Conservation (phyloP, 1,140 invertebrate genomes). For the Achatina immaculata region DNA sequence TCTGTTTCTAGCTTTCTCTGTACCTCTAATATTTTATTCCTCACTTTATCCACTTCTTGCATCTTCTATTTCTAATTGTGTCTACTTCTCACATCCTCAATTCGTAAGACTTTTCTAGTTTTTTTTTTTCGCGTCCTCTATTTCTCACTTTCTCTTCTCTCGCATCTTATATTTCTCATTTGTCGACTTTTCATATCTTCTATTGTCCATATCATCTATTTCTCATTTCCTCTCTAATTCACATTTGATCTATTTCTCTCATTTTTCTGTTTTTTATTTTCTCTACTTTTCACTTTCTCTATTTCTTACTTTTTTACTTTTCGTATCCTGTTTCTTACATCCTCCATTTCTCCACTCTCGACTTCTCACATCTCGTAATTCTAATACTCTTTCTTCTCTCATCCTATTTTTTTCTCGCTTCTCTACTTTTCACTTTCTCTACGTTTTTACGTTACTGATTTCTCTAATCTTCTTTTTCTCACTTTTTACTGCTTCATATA, state of each 20-base stretch:
- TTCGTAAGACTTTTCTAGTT: no score
- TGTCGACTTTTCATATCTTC: not conserved
- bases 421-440: not conserved
- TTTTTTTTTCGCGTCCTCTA: not conserved
- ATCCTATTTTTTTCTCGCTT: not conserved
- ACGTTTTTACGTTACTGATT: not conserved
- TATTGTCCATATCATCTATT: not conserved
- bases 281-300: not conserved
- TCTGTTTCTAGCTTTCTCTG: not conserved
- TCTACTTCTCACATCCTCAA: not conserved
- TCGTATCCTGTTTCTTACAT: not conserved
- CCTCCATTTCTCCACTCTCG: not conserved
- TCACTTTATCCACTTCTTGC: no score
- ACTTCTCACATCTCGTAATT: not conserved
- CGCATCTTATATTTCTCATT: not conserved
- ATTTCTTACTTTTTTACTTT: not conserved
- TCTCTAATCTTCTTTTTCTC: not conserved
- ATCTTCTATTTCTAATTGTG: not conserved
- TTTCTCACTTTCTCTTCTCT: not conserved
- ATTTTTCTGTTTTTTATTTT: not conserved
- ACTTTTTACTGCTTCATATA: not conserved
- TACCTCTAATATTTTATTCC: no score
- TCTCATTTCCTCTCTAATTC: not conserved
- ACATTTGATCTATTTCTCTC: not conserved
- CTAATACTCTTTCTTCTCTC: not conserved